These are phyloP conservation scores for Thamnophis elegans DNA, from an alignment of 2,797 vertebrate genomes.

Conservation along the genomic window DNA sequence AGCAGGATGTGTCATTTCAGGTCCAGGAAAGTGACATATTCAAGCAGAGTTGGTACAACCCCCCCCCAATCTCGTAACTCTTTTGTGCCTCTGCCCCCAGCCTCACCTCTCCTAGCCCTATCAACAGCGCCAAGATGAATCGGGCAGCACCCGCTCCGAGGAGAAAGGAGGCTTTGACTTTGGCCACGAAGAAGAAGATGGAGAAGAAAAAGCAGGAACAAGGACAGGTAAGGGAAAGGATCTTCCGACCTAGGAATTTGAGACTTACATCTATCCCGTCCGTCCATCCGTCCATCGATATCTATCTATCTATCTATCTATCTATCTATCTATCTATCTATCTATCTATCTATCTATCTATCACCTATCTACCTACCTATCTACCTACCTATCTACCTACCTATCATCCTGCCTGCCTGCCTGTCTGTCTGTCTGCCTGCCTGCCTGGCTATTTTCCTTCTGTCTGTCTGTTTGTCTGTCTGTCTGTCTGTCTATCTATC, in stretches of 20 bases:
- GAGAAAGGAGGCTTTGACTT: slow-evolving; percentile 77
- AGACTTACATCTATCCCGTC: background rate
- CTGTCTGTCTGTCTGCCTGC: no score
- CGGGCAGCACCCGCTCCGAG: slow-evolving; percentile 74
- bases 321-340: no score
- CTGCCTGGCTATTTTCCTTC: no score
- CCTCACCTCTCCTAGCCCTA: slow-evolving; percentile 84
- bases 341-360: background rate
- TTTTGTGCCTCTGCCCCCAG: slow-evolving; percentile 66
- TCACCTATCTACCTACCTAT: no score
- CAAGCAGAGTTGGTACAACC: background rate
- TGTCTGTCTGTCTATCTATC: no score
- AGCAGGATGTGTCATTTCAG: background rate
- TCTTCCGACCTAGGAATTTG: background rate
- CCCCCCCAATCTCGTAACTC: background rate
- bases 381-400: no score
- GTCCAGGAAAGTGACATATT: background rate
- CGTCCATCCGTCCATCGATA: background rate
- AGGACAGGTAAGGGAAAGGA: slow-evolving; percentile 67
- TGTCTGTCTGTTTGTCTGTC: background rate
- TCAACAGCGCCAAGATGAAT: slow-evolving; percentile 80
- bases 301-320: no score
- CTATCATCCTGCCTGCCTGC: no score
- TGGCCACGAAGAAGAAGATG: slow-evolving; percentile 67
- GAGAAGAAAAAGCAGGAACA: slow-evolving; percentile 71